Evolutionary conservation across 2,888 invertebrate species (phyloP).

Genomic region (Taphrorychus bicolor): DNA sequence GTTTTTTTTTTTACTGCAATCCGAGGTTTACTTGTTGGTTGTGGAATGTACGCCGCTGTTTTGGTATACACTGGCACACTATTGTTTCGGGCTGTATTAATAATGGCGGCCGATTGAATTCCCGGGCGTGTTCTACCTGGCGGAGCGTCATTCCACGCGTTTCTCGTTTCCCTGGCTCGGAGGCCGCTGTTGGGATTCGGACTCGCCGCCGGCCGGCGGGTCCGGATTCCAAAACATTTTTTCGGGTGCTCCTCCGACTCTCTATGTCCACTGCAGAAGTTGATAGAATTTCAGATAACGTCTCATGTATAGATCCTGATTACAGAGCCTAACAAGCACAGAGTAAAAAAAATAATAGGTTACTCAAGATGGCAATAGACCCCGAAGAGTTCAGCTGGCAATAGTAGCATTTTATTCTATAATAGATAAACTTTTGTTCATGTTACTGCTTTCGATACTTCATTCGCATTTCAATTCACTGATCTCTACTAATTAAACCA

Average conservation of each 20-base stretch:
- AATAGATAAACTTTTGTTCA: too few relatives aligned
- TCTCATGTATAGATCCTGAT: not conserved
- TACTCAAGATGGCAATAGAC: too few relatives aligned
- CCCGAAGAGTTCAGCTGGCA: too few relatives aligned
- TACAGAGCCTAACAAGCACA: not conserved
- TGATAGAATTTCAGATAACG: slow-evolving; percentile 26
- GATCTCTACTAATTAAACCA: not conserved
- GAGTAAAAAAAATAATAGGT: not conserved
- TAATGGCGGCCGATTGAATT: slow-evolving; percentile 58
- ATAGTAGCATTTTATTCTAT: too few relatives aligned
- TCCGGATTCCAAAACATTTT: slow-evolving; percentile 32
- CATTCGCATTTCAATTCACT: not conserved
- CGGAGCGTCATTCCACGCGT: slow-evolving; percentile 54
- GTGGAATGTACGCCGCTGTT: slow-evolving; percentile 17
- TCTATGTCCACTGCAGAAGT: slow-evolving; percentile 21
- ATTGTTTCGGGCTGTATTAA: slow-evolving; percentile 58
- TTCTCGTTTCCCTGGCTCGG: slow-evolving; percentile 48
- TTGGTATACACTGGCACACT: slow-evolving; percentile 41
- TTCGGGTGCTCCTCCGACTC: slow-evolving; percentile 10
- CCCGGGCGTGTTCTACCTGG: slow-evolving; percentile 56
- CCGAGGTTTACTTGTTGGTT: not conserved
- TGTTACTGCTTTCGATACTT: too few relatives aligned
- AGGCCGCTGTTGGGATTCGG: slow-evolving; percentile 43
- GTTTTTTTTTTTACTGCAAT: too few relatives aligned
- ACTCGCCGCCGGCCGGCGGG: slow-evolving; percentile 21